These are phyloP conservation scores for Zele albiditarsus DNA, from an alignment of 2,888 invertebrate genomes.

Conservation along the genomic window DNA sequence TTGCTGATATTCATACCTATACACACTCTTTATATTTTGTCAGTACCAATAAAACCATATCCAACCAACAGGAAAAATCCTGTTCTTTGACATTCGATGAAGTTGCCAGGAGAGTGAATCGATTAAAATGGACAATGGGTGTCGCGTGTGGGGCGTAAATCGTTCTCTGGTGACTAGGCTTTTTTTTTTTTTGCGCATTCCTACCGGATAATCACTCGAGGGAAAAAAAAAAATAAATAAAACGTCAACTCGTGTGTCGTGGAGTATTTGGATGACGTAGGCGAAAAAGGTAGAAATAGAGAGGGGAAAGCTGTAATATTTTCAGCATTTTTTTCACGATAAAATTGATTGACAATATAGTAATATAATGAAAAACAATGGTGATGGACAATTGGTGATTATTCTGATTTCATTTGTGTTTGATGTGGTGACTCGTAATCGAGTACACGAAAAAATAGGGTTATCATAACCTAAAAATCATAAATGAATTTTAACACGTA, in stretches of 20 bases:
- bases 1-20: neutral
- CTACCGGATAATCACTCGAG: neutral
- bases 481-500: no score
- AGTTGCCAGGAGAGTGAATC: slow-evolving; percentile 34
- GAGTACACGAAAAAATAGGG: no score
- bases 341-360: no score
- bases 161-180: slow-evolving; percentile 51
- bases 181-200: slow-evolving; percentile 39
- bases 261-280: no score
- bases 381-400: no score
- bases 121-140: slow-evolving; percentile 45
- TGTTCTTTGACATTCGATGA: slow-evolving; percentile 35
- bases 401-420: no score
- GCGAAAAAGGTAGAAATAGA: no score
- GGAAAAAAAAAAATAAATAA: slow-evolving; percentile 19
- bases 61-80: slow-evolving; percentile 23
- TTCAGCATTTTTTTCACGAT: no score
- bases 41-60: slow-evolving; percentile 14
- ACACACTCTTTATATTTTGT: neutral
- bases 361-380: no score
- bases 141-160: slow-evolving; percentile 50
- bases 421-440: no score
- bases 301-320: no score
- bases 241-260: neutral
- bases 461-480: no score